Base-by-base conservation (phyloP, 2,113 vertebrate genomes). In the Pseudorhombus dupliciocellatus region DNA sequence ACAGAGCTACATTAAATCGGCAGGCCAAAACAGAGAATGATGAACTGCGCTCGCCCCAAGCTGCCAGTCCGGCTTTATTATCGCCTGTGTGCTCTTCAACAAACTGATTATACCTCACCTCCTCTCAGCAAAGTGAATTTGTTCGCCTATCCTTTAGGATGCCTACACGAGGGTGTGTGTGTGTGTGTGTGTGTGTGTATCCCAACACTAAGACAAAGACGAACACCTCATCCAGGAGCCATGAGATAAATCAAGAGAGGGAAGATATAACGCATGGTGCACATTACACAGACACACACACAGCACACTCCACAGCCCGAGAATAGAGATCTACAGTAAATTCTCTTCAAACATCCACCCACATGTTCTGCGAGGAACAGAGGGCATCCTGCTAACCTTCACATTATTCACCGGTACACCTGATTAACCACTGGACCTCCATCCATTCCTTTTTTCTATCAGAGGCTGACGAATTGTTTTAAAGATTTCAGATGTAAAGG, bases 1-100 rank as follows among this genome's bases (percentile, higher is more conserved):
- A 82, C 83, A 87, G 81, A 88, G 78, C 82, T 81, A 70, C 77
- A 80, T 75, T 84, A 76, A 83, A 74, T 75, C 2, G 18, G 75
- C 70, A 58, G 69, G 28, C 48, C 75, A 81, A 79, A 81, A 62
- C 86, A 81, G 48, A 76, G 78, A 80, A 80, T 71, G 82, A 83
- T 86, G 54, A 70, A 77, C 53, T 81, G 71, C 8, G 22, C 82
- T 81, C 58, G 64, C 82, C 73, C 65, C 61, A 26, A 83, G 79
- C 67, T 50, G 7, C 71, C n/a, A 18, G 46, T 66, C 80, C 21
- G 70, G 73, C 85, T 86, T 84, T 88, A 89, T 89, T 86, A 88
- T 85, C 71, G 65, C 74, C 75, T 77, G 60, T 81, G 81, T 77
- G 64, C 67, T 70, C 66, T 62, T 83, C 71, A 71, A 46, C 71